These are phyloP conservation scores for Labrus mixtus DNA, from an alignment of 2,113 vertebrate genomes.

Conservation along the genomic window DNA sequence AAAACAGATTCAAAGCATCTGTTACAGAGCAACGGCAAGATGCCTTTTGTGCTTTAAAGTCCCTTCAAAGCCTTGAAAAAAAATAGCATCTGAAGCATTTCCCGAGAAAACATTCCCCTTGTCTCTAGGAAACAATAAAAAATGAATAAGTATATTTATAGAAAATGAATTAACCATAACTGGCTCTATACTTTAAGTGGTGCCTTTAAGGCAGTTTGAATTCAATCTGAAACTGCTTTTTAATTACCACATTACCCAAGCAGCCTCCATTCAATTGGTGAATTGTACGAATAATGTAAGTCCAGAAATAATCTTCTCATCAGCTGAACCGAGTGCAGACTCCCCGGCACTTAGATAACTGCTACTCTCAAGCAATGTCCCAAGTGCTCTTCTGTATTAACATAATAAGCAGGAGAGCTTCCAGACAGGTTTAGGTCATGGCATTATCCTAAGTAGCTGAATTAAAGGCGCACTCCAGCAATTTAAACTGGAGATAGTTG, in stretches of 20 bases:
- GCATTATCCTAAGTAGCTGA: neutral
- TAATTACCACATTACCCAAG: constrained; percentile 9
- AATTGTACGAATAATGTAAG: neutral
- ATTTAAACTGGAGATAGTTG: neutral
- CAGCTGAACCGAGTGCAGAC: neutral
- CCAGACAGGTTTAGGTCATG: neutral
- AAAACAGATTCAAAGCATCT: neutral
- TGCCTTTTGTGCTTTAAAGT: neutral
- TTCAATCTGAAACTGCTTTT: constrained; percentile 27
- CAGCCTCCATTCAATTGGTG: constrained; percentile 17
- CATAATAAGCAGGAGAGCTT: neutral
- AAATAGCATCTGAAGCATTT: neutral
- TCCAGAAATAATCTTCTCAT: neutral
- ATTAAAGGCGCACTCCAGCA: neutral
- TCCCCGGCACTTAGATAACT: neutral
- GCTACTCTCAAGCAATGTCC: neutral
- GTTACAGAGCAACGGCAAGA: neutral
- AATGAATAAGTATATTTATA: neutral
- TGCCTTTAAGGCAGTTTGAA: constrained; percentile 22
- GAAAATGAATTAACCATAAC: constrained; percentile 19
- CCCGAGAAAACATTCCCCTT: neutral
- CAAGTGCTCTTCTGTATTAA: neutral
- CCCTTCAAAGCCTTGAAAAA: neutral
- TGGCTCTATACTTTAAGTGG: neutral
- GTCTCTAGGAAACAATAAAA: neutral